Conservation (phyloP, 2,888 invertebrate species). For the Aphidius colemani region DNA sequence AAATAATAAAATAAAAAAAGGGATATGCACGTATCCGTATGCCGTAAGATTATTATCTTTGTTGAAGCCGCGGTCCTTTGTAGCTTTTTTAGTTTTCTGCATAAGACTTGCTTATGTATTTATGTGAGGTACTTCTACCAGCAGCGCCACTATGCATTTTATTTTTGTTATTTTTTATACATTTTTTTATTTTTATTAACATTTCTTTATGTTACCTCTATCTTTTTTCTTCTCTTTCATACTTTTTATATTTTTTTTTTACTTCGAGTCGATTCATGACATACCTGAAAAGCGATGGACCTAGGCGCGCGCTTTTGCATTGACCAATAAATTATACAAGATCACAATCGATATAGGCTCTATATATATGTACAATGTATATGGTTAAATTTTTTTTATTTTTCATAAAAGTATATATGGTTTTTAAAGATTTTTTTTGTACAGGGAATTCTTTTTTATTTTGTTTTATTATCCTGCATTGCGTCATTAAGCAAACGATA, state of each 20-base stretch:
- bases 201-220: slow-evolving; percentile 18
- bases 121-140: slow-evolving; percentile 46
- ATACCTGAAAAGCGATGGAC: slow-evolving; percentile 32
- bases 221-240: slow-evolving; percentile 30
- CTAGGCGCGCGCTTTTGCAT: slow-evolving; percentile 21
- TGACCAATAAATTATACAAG: slow-evolving; percentile 26
- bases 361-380: background rate
- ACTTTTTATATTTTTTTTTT: slow-evolving; percentile 22
- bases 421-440: too few species aligned
- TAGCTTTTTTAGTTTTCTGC: slow-evolving; percentile 49
- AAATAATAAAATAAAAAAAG: slow-evolving; percentile 40
- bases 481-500: too few species aligned
- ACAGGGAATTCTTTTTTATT: too few species aligned
- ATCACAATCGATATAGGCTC: slow-evolving; percentile 27
- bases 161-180: slow-evolving; percentile 14
- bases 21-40: slow-evolving; percentile 58
- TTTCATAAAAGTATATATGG: too few species aligned
- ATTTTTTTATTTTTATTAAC: slow-evolving; percentile 28
- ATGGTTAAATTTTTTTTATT: too few species aligned
- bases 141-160: slow-evolving; percentile 27
- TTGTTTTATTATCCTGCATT: too few species aligned
- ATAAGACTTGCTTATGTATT: slow-evolving; percentile 49
- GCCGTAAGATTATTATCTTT: slow-evolving; percentile 56
- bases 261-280: slow-evolving; percentile 25
- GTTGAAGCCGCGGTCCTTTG: slow-evolving; percentile 51